A percentile compares a stretch with the other conserved stretches of the same genome.
These are phyloP conservation scores for Odontamblyopus rebecca DNA, from an alignment of 2,797 vertebrate genomes.

Conservation along the genomic window DNA sequence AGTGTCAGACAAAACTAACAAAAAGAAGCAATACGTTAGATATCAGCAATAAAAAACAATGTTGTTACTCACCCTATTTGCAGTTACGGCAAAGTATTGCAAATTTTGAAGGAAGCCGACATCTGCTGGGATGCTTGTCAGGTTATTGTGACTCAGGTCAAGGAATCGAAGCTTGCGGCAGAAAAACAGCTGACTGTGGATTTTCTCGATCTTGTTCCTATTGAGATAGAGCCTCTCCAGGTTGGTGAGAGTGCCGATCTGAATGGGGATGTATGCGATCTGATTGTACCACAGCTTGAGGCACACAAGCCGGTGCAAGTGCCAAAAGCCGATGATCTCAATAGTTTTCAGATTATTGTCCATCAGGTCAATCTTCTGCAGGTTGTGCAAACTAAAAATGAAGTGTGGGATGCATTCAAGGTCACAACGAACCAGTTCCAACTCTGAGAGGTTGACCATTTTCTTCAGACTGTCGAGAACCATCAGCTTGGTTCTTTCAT, in stretches of 20 bases:
- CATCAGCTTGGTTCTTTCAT: slow-evolving; percentile 96
- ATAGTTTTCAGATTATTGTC: slow-evolving; percentile 99
- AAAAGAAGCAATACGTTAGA: background rate
- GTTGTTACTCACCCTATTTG: slow-evolving; percentile 88
- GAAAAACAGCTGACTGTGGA: slow-evolving; percentile 94
- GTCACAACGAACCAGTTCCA: slow-evolving; percentile 94
- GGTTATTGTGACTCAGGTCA: slow-evolving; percentile 96
- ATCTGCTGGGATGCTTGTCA: slow-evolving; percentile 89
- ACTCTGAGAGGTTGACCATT: slow-evolving; percentile 96
- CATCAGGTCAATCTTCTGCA: slow-evolving; percentile 97
- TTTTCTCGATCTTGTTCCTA: slow-evolving; percentile 96
- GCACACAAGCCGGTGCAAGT: slow-evolving; percentile 89
- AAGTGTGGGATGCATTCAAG: slow-evolving; percentile 96
- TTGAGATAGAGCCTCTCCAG: slow-evolving; percentile 94
- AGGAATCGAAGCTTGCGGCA: slow-evolving; percentile 93
- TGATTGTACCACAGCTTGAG: slow-evolving; percentile 99
- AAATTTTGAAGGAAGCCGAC: slow-evolving; percentile 92
- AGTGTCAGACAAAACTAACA: background rate
- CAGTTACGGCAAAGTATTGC: slow-evolving; percentile 92
- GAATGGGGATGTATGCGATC: slow-evolving; percentile 96
- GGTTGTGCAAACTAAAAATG: slow-evolving; percentile 95
- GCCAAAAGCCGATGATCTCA: slow-evolving; percentile 99
- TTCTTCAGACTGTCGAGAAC: slow-evolving; percentile 99
- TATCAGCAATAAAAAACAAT: no score
- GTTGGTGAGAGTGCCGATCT: slow-evolving; percentile 93